Base-by-base conservation (phyloP, 1,140 invertebrate genomes). In the Calliopsis andreniformis region DNA sequence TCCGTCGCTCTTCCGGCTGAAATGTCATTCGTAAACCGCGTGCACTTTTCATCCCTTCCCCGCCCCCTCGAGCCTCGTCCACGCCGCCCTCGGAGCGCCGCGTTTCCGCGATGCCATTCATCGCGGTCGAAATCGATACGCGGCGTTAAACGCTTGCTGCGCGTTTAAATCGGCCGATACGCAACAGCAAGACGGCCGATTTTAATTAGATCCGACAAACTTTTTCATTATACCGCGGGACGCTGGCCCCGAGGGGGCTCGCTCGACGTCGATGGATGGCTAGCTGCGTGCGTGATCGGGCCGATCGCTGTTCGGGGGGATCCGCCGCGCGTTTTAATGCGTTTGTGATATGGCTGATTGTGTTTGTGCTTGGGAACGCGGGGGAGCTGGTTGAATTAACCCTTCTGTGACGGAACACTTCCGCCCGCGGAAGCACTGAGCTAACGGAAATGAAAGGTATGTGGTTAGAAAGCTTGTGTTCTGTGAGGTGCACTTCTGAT, bases 41-140 rank as follows among this genome's bases (percentile, higher is more conserved):
- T 53, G n/a, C 42, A 1, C 8, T 20, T 32, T 16, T n/a, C 5
- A 20, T 18, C 20, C 25, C 16, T 43, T 1, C 7, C 18, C 8
- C 39, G 14, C 4, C 18, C 32, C 20, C 25, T 8, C 5, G 20
- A 2, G 14, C 14, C 16, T 16, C 18, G 8, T 10, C 5, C 47
- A 1, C 30, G 7, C 58, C 59, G 32, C n/a, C 25, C 58, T 42
- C 35, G 45, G 45, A 43, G 51, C 67, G 53, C 59, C 58, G 49
- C 77, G 79, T 70, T n/a, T n/a, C 47, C 56, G 53, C 82, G 71
- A 58, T 83, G 75, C 77, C 80, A 83, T 84, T 84, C 82, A 83
- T 80, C 78, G 71, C 35, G 68, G 42, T 61, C 51, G 64, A 51
- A 79, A 75, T 79, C 78, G 83, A 85, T 85, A 80, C 73, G 78